A percentile compares a stretch with the other conserved stretches of the same genome.
phyloP scores from a whole-genome alignment of 2,113 vertebrate genomes.

The Capreolus pygargus region DNA sequence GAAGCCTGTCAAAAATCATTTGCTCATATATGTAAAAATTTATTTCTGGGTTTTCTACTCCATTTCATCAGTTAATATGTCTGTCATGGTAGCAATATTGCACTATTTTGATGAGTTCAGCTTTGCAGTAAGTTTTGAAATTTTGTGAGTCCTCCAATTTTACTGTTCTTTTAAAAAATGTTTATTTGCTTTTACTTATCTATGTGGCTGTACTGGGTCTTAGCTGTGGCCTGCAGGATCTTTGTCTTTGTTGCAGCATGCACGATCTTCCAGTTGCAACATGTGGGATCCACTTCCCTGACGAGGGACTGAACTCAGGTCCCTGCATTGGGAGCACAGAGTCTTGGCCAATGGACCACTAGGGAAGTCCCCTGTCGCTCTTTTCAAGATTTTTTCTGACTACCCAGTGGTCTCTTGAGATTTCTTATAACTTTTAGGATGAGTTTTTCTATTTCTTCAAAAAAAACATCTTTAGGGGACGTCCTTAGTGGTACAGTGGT shows the following conservation, averaged over 20 bases:
- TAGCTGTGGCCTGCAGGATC: neutral
- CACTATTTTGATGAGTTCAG: neutral
- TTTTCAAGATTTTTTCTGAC: neutral
- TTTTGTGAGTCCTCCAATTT: neutral
- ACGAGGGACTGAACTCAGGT: neutral
- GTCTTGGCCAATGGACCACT: neutral
- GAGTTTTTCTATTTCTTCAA: neutral
- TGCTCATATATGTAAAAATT: neutral
- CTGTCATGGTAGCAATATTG: neutral
- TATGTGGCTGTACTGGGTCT: neutral
- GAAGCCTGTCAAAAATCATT: neutral
- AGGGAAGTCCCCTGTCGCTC: neutral
- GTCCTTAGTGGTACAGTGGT: neutral
- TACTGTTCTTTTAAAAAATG: neutral
- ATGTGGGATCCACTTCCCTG: neutral
- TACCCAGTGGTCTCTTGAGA: neutral
- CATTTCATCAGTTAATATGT: neutral
- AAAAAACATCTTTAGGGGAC: neutral
- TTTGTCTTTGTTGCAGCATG: neutral
- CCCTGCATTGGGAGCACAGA: neutral
- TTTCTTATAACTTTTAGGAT: neutral
- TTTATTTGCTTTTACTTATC: neutral
- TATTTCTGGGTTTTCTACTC: neutral
- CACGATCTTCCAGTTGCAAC: neutral
- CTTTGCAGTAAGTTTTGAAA: neutral